phyloP scores from a whole-genome alignment of 2,113 vertebrate genomes.

The Aphyosemion australe region DNA sequence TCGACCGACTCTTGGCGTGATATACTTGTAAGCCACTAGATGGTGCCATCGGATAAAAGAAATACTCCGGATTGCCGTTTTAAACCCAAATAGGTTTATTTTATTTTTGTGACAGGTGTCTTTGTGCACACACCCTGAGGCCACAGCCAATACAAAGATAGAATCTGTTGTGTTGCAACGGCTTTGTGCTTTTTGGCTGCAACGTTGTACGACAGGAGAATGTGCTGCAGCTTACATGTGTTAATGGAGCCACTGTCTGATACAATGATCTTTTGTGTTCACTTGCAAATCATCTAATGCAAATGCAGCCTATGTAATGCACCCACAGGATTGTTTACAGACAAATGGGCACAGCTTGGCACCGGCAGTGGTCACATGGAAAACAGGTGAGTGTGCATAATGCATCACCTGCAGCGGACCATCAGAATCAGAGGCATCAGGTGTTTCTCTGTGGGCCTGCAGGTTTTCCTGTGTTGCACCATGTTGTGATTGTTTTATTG shows the following conservation, averaged over 20 bases:
- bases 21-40: no score
- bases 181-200: conserved; percentile 1
- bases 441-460: no score
- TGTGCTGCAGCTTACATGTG: background rate
- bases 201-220: background rate
- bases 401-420: conserved; percentile 29
- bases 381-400: conserved; percentile 47
- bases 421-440: no score
- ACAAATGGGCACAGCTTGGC: background rate
- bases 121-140: background rate
- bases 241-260: conserved; percentile 30
- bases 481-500: no score
- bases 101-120: background rate
- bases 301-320: conserved; percentile 48
- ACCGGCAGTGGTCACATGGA: conserved; percentile 24
- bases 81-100: no score
- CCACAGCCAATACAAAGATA: conserved; percentile 28
- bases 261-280: conserved; percentile 22
- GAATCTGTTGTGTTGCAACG: conserved; percentile 19
- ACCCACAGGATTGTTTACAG: background rate
- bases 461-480: no score
- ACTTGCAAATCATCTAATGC: conserved; percentile 35
- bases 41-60: no score
- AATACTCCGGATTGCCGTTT: no score
- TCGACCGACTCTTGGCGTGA: no score